Conservation (phyloP, 92 coral and sea anemone species). For the Zoanthus solanderi region DNA sequence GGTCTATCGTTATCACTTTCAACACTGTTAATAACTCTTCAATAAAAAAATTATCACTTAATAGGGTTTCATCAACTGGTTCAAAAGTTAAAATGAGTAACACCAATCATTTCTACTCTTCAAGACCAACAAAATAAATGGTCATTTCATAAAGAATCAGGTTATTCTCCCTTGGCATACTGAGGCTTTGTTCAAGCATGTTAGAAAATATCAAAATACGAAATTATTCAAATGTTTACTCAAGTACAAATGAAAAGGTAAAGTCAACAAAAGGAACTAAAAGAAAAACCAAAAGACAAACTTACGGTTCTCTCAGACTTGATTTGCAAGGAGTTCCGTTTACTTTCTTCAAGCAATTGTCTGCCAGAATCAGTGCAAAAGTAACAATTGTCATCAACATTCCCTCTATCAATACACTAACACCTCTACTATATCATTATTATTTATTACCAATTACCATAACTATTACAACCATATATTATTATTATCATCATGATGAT, state of each 20-base stretch:
- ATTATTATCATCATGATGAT: too few species aligned
- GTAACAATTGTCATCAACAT: background rate
- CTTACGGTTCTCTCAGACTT: conserved; percentile 83
- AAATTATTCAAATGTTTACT: background rate
- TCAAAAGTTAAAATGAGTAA: too few species aligned
- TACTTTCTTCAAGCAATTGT: conserved; percentile 78
- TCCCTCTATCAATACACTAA: background rate
- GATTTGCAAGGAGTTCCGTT: conserved; percentile 61
- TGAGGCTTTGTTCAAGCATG: too few species aligned
- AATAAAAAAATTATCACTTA: too few species aligned
- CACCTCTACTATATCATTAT: background rate
- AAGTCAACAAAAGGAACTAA: background rate
- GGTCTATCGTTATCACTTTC: too few species aligned
- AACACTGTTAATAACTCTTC: too few species aligned
- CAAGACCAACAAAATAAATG: too few species aligned
- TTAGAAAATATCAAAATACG: background rate
- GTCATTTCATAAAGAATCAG: too few species aligned
- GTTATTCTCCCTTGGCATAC: too few species aligned
- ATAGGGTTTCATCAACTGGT: too few species aligned
- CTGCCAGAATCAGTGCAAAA: conserved; percentile 29
- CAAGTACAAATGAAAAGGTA: background rate
- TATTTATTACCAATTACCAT: background rate
- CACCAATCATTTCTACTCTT: too few species aligned
- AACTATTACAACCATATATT: background rate
- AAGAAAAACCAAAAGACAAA: background rate